These are phyloP conservation scores for Drosophila ambigua DNA, from an alignment of 1,140 invertebrate species.

Conservation along the genomic window DNA sequence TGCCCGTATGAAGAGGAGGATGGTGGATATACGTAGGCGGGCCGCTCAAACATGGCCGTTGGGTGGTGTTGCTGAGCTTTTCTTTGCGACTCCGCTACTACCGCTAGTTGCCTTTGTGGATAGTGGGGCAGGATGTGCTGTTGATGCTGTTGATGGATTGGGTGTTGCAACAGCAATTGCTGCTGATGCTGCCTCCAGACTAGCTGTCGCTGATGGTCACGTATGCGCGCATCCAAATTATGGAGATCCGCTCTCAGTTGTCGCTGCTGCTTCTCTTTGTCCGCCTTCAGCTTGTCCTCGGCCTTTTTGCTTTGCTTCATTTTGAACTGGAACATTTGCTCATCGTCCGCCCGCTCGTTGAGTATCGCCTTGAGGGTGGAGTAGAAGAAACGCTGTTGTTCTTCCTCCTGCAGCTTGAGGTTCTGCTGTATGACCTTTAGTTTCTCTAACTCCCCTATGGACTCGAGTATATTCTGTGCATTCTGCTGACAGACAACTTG, in stretches of 20 bases:
- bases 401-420: slow-evolving; percentile 44
- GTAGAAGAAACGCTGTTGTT: slow-evolving; percentile 37
- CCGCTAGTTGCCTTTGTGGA: background rate
- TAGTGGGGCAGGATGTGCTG: background rate
- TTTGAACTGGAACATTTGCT: slow-evolving; percentile 47
- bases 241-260: slow-evolving; percentile 19
- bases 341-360: slow-evolving; percentile 39
- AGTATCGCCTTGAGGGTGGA: slow-evolving; percentile 36
- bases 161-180: too few relatives aligned
- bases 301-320: slow-evolving; percentile 52
- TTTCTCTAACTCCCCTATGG: slow-evolving; percentile 39
- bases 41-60: slow-evolving; percentile 9
- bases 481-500: slow-evolving; percentile 32
- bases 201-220: slow-evolving; percentile 30
- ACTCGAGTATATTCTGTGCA: slow-evolving; percentile 22
- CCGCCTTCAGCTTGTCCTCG: slow-evolving; percentile 33
- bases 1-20: background rate
- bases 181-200: slow-evolving; percentile 40
- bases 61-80: background rate
- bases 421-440: slow-evolving; percentile 41
- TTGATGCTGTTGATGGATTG: background rate
- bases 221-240: slow-evolving; percentile 31
- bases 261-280: slow-evolving; percentile 24
- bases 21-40: slow-evolving; percentile 13
- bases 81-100: background rate